Evolutionary conservation across 2,113 vertebrate genomes (phyloP), one percentile per base, ranked within the genome.

Genomic region (Hucho hucho): DNA sequence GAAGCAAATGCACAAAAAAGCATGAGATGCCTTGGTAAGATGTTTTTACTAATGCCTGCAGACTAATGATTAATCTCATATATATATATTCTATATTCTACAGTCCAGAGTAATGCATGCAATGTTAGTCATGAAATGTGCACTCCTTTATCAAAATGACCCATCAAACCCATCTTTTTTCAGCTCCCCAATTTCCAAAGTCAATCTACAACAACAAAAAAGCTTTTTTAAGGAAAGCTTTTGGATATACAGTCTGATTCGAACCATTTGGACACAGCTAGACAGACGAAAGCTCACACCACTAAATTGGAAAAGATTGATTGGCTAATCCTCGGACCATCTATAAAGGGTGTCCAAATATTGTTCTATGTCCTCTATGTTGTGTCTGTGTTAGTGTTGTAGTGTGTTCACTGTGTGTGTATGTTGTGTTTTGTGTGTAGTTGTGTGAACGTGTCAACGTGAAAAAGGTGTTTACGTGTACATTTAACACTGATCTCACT

Each of bases 1-100:
- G 91, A 94, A 90, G 95, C 86, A 94, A 95, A 91, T 96, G 95
- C 94, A 94, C 95, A 95, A 90, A 90, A 94, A 95, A 95, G 97
- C 97, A 98, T 98, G 97, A 98, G 94, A 96, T 94, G 91, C 92
- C 92, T 97, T 96, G 95, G 94, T 95, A 95, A 96, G 92, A 95
- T 93, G 90, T 93, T 94, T 43, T 87, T 93, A 95, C 94, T 97
- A 97, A 96, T 97, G 96, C 95, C 95, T 98, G 96, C 95, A 95
- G 95, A 96, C 82, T 91, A 93, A 93, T 94, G 87, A 91, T 92
- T 92, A 91, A 88, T 89, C 83, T 65, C 37, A 43, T 43, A 43
- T 43, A 43, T 43, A 43, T 43, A 43, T 43, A 2, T 43, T 76
- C 22, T 59, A 68, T 56, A 72, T 69, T 87, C 83, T 79, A 88